Base-by-base conservation (phyloP, 2,797 vertebrate species). In the Furcifer pardalis region DNA sequence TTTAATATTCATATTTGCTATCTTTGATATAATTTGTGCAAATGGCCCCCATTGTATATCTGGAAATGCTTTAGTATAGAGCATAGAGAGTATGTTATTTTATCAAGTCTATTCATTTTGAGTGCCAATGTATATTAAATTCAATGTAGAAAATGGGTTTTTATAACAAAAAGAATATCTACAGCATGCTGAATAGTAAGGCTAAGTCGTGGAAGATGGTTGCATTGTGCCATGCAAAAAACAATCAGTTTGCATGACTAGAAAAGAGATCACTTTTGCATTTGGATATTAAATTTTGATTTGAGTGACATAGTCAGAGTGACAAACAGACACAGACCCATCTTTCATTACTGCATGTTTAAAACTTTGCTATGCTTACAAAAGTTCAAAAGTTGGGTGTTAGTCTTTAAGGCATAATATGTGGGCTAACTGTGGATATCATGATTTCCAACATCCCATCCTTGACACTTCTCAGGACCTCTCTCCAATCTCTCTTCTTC, bases 21-120 rank as follows among this genome's bases (percentile, higher is more conserved):
- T 65, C 79, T 89, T 76, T 63, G 30, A 71, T 12, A 71, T 71
- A 81, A 81, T 82, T 81, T 86, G 84, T 77, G 49, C 37, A 69
- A 49, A 87, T 80, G 49, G 77, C 74, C 82, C 88, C 88, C 0
- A 35, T 69, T 84, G 65, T 90, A 17, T 88, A 88, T 90, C 74
- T 1, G 0, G 13, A 10, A 84, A 15, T 1, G 0, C 21, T 59
- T 72, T 73, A 72, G 40, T 79, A 66, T 4, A 42, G 56, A 80
- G 35, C 37, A 5, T 1, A n/a, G 79, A 35, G 21, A 37, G 49
- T 66, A 21, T 10, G 69, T 68, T 85, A 32, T 81, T 82, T 83
- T 83, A 90, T 71, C 68, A 23, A 32, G 12, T 46, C 68, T 78
- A 37, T 73, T 68, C 77, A 68, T 42, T n/a, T 86, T 66, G 44